Conservation (phyloP, 2,888 invertebrate genomes). For the Fragum sueziense region DNA sequence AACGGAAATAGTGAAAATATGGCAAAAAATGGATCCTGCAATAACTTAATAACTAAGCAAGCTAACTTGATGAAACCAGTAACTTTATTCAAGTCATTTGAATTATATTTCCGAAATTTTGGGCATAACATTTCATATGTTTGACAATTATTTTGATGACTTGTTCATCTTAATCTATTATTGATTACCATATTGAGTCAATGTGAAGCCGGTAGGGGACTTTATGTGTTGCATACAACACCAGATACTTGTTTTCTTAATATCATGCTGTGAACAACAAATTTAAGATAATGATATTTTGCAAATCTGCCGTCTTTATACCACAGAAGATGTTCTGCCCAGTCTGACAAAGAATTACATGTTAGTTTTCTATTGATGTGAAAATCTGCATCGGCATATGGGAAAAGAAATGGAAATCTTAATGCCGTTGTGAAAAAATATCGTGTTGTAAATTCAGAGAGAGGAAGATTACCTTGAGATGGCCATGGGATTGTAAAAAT, state of each 20-base stretch:
- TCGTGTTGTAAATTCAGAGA: slow-evolving; percentile 61
- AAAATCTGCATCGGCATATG: slow-evolving; percentile 60
- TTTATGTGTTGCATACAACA: too few relatives aligned
- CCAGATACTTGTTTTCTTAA: slow-evolving; percentile 57
- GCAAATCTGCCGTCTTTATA: slow-evolving; percentile 56
- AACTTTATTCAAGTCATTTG: too few relatives aligned
- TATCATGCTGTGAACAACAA: slow-evolving; percentile 61
- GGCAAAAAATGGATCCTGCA: too few relatives aligned
- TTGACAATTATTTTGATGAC: too few relatives aligned
- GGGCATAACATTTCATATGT: too few relatives aligned
- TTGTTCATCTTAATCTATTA: too few relatives aligned
- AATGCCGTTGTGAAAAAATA: slow-evolving; percentile 58
- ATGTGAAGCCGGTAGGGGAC: too few relatives aligned
- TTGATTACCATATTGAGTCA: too few relatives aligned
- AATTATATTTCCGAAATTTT: too few relatives aligned
- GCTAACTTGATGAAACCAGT: too few relatives aligned
- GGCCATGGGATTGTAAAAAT: slow-evolving; percentile 64
- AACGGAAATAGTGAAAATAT: too few relatives aligned
- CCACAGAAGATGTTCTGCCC: slow-evolving; percentile 60
- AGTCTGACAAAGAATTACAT: slow-evolving; percentile 53
- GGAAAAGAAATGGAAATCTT: slow-evolving; percentile 60
- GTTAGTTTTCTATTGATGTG: slow-evolving; percentile 48
- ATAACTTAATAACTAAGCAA: too few relatives aligned
- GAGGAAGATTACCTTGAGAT: slow-evolving; percentile 46
- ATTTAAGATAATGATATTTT: slow-evolving; percentile 55